Evolutionary conservation across 2,113 vertebrate species (phyloP).

Genomic region (Chrysemys picta): DNA sequence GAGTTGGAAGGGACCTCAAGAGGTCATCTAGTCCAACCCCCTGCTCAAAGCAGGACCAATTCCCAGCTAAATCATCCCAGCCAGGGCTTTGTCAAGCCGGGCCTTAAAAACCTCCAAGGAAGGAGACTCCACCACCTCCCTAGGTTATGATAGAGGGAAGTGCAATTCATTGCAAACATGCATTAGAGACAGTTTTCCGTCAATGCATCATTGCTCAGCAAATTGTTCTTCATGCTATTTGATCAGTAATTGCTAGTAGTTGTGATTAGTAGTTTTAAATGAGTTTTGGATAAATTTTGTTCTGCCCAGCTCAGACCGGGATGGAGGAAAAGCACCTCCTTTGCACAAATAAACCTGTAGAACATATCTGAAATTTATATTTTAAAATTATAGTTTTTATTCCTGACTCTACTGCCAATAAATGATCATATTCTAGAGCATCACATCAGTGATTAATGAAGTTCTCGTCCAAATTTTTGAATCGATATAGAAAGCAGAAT

Average conservation of each 20-base stretch:
- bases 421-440: background rate
- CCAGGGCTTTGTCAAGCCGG: too few species aligned
- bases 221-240: background rate
- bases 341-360: background rate
- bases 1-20: too few species aligned
- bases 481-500: background rate
- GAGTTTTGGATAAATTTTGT: background rate
- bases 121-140: too few species aligned
- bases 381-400: background rate
- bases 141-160: background rate
- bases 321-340: background rate
- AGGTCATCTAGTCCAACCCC: too few species aligned
- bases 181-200: background rate
- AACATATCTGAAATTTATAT: background rate
- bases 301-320: background rate
- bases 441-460: background rate
- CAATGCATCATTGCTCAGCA: background rate
- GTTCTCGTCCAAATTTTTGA: background rate
- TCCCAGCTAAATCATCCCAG: too few species aligned
- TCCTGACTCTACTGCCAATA: background rate
- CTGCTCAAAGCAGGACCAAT: too few species aligned
- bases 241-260: background rate
- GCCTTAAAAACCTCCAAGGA: too few species aligned
- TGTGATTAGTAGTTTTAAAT: conserved; percentile 5
- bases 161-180: background rate